Base-by-base conservation (phyloP, 2,888 invertebrate species). In the Lepidocyrtinus sp. region DNA sequence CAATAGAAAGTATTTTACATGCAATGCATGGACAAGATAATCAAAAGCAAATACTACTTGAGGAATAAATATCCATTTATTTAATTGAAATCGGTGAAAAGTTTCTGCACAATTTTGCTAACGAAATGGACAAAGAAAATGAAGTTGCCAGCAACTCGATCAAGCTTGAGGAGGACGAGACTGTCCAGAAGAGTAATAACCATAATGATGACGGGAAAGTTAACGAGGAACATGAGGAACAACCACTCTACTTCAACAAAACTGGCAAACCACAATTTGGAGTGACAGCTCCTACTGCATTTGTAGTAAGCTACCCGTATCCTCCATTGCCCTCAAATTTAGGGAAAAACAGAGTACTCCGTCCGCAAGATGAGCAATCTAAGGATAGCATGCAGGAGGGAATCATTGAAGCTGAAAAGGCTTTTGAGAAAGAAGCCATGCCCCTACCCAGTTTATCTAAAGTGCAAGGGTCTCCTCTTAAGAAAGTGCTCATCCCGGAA, bases 261-360 rank as follows among this genome's bases (percentile, higher is more conserved):
- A 74, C 77, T 69, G 85, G 85, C 9, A 68, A 65, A 26, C 50
- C 73, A 1, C 72, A 77, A 15, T 77, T 85, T 61, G 81, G 82
- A 0, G 63, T 76, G 26, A 72, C 65, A 15, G 46, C 70, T 22
- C 84, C 85, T 9, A 63, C 84, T 19, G 86, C 84, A 21, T 83
- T 82, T 68, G 83, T 84, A 7, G 45, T 72, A 24, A 76, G 71
- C 25, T 81, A 83, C 36, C 85, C 86, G 1, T 83, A 82, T 82
- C 86, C 86, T 25, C 86, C 86, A 17, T 55, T 76, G 21, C 81
- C 86, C 1, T 84, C 85, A 17, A 84, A 86, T 75, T 27, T 86
- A 62, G 59, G 69, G 7, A 86, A 86, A 79, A 85, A 85, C 19
- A 63, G 76, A 77, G 86, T 86, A 0, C 70, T 84, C 7, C 81